Evolutionary conservation across 2,113 vertebrate species (phyloP), one percentile per base, ranked within the genome.

Genomic region (Sinocyclocheilus maitianheensis): DNA sequence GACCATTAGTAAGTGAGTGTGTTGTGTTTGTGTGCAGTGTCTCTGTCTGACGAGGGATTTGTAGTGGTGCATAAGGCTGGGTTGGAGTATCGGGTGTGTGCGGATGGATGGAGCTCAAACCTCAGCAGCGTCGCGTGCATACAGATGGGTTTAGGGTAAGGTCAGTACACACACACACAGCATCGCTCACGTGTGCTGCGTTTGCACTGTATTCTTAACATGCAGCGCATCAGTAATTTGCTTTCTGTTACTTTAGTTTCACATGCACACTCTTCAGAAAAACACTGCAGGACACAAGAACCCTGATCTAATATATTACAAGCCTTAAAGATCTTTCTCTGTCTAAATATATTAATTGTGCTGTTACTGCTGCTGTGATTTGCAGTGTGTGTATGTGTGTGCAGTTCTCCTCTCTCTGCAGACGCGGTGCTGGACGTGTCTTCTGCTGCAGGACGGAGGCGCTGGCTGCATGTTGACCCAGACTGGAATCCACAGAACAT

Each of bases 61-160:
- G 90, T 97, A 4, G 78, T 97, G 93, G 91, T 97, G 88, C 95
- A 94, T 90, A 96, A 93, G 92, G 96, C 96, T 55, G 97, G 95
- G 1, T 86, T 91, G 16, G 95, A 95, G 81, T 94, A 96, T 90
- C 94, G 96, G 37, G 96, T 99, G 79, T 99, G 98, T 92, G 97
- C 95, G 0, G 98, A 99, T 46, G 96, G 96, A 81, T 99, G 98
- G 98, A 95, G 93, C 89, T 95, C 94, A 53, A 89, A 94, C 0
- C 91, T 98, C 89, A 98, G 97, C 87, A 90, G 91, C 3, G 30
- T 34, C 2, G 30, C 97, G 90, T 99, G 98, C 94, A 92, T 89
- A 92, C 98, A 99, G 94, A 97, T 99, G 96, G 98, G 96, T 94
- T 97, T 97, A 95, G 96, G 97, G 96, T 97, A 97, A 97, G 97